Percentiles rank a stretch among this genome's conserved stretches.
phyloP scores from a whole-genome alignment of 2,888 invertebrate genomes.

The Gerosis bhagava region DNA sequence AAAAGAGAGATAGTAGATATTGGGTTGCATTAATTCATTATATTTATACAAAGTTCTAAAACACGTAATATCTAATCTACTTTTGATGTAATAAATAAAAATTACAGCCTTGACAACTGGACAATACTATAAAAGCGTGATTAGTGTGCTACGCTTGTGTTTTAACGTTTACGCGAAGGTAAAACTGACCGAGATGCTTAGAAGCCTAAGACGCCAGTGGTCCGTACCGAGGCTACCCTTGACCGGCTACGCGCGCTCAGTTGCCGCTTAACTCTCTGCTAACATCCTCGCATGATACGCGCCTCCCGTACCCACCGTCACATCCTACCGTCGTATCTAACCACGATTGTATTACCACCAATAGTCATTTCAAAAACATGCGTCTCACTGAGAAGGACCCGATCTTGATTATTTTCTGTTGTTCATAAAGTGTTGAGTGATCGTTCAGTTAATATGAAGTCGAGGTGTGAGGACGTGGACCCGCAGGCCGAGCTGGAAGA shows the following conservation, averaged over 20 bases:
- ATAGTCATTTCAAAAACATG: slow-evolving; percentile 56
- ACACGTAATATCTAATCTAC: slow-evolving; percentile 1
- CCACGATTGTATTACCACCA: slow-evolving; percentile 39
- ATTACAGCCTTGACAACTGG: slow-evolving; percentile 28
- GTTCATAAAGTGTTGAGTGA: slow-evolving; percentile 36
- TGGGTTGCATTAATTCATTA: no score
- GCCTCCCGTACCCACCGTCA: slow-evolving; percentile 41
- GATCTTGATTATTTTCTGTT: slow-evolving; percentile 15
- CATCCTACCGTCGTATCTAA: slow-evolving; percentile 44
- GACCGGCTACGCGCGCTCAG: slow-evolving; percentile 58
- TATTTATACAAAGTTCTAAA: neutral
- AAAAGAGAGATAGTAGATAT: no score
- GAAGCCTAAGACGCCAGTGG: slow-evolving; percentile 33
- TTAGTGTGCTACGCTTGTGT: slow-evolving; percentile 23
- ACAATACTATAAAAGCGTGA: slow-evolving; percentile 29
- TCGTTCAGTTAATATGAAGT: slow-evolving; percentile 54
- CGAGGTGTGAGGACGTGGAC: slow-evolving; percentile 47
- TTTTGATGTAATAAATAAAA: slow-evolving; percentile 11
- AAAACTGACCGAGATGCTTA: slow-evolving; percentile 26
- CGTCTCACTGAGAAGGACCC: slow-evolving; percentile 41
- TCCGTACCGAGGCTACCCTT: slow-evolving; percentile 57
- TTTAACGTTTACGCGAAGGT: slow-evolving; percentile 29
- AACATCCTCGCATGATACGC: slow-evolving; percentile 68
- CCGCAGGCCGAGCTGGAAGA: slow-evolving; percentile 68
- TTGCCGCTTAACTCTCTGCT: slow-evolving; percentile 63